Evolutionary conservation across 2,113 vertebrate genomes (phyloP).

Genomic region (Zootoca vivipara): DNA sequence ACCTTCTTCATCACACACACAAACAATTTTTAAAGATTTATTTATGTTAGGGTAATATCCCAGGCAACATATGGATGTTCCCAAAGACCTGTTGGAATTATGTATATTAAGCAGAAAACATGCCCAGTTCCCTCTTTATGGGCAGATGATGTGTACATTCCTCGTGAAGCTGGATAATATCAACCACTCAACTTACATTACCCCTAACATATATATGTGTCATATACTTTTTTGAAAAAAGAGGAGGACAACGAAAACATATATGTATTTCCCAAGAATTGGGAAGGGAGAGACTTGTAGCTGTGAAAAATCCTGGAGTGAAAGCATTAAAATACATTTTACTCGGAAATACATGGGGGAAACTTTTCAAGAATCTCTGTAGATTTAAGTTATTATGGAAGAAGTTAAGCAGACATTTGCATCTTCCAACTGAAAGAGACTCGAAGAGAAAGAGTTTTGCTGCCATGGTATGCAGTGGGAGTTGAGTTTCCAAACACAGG

Average conservation of each 20-base stretch:
- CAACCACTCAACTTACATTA: too few species aligned
- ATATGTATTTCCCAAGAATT: background rate
- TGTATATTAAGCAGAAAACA: too few species aligned
- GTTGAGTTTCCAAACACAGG: constrained; percentile 32
- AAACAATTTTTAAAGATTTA: background rate
- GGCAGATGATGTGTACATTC: too few species aligned
- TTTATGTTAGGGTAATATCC: too few species aligned
- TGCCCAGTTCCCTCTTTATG: too few species aligned
- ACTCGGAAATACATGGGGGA: constrained; percentile 64
- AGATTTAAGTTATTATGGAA: constrained; percentile 27
- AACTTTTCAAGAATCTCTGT: constrained; percentile 40
- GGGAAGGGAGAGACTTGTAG: background rate
- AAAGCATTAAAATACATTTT: constrained; percentile 43
- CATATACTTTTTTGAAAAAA: background rate
- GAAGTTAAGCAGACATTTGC: constrained; percentile 43
- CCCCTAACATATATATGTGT: too few species aligned
- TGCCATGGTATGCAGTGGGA: constrained; percentile 19
- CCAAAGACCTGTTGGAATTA: too few species aligned
- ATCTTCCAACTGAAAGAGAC: background rate
- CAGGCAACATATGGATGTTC: too few species aligned
- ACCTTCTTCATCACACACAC: background rate
- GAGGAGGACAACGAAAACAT: background rate
- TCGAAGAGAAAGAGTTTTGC: constrained; percentile 22
- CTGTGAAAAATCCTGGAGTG: background rate
- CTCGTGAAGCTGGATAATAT: too few species aligned